phyloP scores from a whole-genome alignment of 2,113 vertebrate genomes.

The Paramisgurnus dabryanus region DNA sequence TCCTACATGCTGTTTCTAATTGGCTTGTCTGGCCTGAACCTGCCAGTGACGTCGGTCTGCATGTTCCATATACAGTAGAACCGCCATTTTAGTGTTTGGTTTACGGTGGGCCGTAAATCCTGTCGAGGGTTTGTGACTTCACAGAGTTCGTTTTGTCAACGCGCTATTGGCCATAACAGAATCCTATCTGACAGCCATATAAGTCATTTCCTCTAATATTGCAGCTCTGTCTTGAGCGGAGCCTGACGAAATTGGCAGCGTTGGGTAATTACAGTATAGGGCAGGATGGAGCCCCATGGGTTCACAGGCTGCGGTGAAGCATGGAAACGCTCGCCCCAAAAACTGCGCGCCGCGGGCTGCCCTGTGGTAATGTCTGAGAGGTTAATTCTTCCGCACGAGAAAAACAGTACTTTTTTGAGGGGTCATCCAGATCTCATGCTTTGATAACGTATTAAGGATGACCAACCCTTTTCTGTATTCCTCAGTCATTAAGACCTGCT shows the following conservation, averaged over 20 bases:
- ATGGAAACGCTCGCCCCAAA: constrained; percentile 66
- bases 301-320: constrained; percentile 63
- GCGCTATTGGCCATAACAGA: constrained; percentile 75
- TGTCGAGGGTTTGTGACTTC: constrained; percentile 61
- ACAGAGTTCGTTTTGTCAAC: constrained; percentile 71
- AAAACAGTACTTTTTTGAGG: constrained; percentile 64
- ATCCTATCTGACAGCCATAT: constrained; percentile 73
- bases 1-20: constrained; percentile 57
- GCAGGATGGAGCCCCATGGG: constrained; percentile 68
- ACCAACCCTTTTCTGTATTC: background rate
- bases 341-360: constrained; percentile 72
- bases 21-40: constrained; percentile 65
- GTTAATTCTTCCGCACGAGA: constrained; percentile 78
- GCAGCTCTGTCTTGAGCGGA: constrained; percentile 68
- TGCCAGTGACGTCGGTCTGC: constrained; percentile 56
- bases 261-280: constrained; percentile 79
- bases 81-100: background rate
- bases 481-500: background rate
- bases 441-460: constrained; percentile 50
- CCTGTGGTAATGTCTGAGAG: constrained; percentile 79
- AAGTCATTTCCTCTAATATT: constrained; percentile 80
- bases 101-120: constrained; percentile 62
- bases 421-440: constrained; percentile 62
- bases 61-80: constrained; percentile 60
- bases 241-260: constrained; percentile 67